phyloP scores from a whole-genome alignment of 2,113 vertebrate species.

The Perca schrenkii region DNA sequence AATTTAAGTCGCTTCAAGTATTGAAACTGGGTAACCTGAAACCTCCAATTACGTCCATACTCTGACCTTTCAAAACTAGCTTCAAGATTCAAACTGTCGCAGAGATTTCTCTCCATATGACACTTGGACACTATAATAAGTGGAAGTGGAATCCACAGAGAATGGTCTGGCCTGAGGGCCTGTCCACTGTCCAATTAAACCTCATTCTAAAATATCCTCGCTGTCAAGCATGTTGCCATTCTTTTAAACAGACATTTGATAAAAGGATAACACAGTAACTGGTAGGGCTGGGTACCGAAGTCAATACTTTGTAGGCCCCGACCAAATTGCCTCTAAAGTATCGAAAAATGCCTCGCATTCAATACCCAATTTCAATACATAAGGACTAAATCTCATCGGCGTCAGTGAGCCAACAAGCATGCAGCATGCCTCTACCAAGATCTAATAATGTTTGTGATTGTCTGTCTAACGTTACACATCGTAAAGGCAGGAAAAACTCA shows the following conservation, averaged over 20 bases:
- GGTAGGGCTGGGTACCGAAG: too few species aligned
- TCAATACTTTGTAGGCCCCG: too few species aligned
- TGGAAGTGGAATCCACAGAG: conserved; percentile 21
- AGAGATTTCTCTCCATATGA: conserved; percentile 4
- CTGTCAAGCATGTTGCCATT: conserved; percentile 11
- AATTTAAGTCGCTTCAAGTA: background rate
- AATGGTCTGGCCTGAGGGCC: conserved; percentile 11
- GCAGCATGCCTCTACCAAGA: too few species aligned
- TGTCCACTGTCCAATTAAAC: conserved; percentile 15
- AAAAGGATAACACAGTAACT: background rate
- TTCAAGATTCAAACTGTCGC: background rate
- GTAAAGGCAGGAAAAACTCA: too few species aligned
- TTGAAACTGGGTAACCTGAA: background rate
- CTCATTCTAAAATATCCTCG: conserved; percentile 45
- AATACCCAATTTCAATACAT: too few species aligned
- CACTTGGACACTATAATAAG: background rate
- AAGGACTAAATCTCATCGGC: too few species aligned
- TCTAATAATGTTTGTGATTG: too few species aligned
- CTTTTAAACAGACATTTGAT: conserved; percentile 18
- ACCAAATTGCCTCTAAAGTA: too few species aligned
- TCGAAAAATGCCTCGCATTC: too few species aligned
- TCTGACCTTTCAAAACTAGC: conserved; percentile 6
- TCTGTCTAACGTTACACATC: too few species aligned
- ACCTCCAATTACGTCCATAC: background rate
- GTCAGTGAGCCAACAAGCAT: too few species aligned